These are phyloP conservation scores for Ctenomys sociabilis DNA, from an alignment of 2,113 vertebrate species.

Conservation along the genomic window DNA sequence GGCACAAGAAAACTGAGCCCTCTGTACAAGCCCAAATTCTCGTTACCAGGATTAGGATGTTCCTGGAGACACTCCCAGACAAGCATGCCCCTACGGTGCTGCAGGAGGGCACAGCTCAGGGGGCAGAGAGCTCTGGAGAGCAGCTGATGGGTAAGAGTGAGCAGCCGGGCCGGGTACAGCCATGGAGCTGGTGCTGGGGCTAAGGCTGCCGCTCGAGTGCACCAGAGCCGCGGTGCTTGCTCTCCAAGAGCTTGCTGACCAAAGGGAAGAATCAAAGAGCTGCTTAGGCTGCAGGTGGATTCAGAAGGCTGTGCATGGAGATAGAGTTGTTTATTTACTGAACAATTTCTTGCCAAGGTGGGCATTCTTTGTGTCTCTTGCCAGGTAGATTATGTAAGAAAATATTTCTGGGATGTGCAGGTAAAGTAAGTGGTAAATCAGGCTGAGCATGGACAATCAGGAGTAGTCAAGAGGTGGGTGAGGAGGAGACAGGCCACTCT, in stretches of 20 bases:
- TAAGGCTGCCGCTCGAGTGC: too few relatives aligned
- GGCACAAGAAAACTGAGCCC: neutral
- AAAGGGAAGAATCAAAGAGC: neutral
- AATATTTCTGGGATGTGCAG: neutral
- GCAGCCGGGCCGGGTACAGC: neutral
- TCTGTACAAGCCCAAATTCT: neutral
- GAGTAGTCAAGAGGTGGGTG: neutral
- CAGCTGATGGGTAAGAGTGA: neutral
- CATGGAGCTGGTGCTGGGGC: fast-evolving
- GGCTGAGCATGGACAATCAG: neutral
- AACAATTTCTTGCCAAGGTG: neutral
- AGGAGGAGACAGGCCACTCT: too few relatives aligned
- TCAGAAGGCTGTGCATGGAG: neutral
- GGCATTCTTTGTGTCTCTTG: neutral
- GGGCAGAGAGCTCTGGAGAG: neutral
- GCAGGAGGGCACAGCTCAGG: neutral
- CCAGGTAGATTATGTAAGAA: neutral
- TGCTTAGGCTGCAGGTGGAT: neutral
- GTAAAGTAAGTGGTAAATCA: neutral
- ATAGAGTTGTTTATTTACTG: neutral
- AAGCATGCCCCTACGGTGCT: neutral
- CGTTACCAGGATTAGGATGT: neutral
- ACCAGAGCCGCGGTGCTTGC: fast-evolving
- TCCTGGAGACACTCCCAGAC: neutral
- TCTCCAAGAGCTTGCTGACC: neutral